These are phyloP conservation scores for Callionymus lyra DNA, from an alignment of 2,113 vertebrate species.

Conservation along the genomic window DNA sequence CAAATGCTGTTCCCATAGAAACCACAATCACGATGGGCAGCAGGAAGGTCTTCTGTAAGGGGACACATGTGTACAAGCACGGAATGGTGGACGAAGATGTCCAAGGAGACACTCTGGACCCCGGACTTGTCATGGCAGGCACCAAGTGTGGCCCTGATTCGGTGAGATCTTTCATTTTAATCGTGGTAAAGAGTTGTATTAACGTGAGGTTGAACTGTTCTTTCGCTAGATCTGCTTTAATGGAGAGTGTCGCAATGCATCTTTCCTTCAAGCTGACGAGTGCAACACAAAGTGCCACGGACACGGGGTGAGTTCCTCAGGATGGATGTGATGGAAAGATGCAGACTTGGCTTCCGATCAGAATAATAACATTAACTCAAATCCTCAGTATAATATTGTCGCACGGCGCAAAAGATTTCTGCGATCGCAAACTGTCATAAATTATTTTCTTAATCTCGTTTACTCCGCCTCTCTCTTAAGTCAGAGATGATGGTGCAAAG, in stretches of 20 bases:
- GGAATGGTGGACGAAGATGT: constrained; percentile 54
- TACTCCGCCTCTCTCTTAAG: too few species aligned
- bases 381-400: too few species aligned
- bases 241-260: constrained; percentile 84
- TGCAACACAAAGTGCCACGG: constrained; percentile 82
- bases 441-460: too few species aligned
- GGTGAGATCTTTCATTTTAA: constrained; percentile 49
- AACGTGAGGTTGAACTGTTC: background rate
- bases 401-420: too few species aligned
- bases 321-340: background rate
- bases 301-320: constrained; percentile 72
- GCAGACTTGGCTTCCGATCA: constrained; percentile 20
- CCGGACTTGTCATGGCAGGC: constrained; percentile 88
- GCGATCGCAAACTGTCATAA: too few species aligned
- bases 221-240: constrained; percentile 84
- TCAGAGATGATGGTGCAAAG: too few species aligned
- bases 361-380: too few species aligned
- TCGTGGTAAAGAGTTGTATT: background rate
- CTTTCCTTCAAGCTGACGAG: constrained; percentile 77
- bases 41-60: constrained; percentile 70
- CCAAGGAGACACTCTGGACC: constrained; percentile 85
- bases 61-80: constrained; percentile 83
- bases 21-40: constrained; percentile 68
- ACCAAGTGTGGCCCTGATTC: constrained; percentile 88
- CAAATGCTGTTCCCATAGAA: constrained; percentile 83